These are phyloP conservation scores for Cynodonichthys magdalenae DNA, from an alignment of 2,797 vertebrate genomes.

Conservation along the genomic window DNA sequence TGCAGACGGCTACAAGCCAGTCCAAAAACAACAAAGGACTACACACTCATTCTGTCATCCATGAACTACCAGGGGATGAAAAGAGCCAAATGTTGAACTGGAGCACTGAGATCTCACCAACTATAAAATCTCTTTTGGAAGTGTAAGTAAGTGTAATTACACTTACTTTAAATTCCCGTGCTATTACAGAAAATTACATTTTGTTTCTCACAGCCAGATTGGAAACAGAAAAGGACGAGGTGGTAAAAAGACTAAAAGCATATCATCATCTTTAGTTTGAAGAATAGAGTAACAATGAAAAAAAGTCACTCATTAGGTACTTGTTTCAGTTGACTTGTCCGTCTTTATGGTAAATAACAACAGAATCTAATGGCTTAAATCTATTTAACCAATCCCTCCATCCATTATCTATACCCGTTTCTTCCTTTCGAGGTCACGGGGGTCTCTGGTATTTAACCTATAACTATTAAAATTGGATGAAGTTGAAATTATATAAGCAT, in stretches of 20 bases:
- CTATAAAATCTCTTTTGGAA: slow-evolving; percentile 3
- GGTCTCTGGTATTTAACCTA: too few species aligned
- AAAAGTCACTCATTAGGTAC: too few species aligned
- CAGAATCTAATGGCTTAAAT: too few species aligned
- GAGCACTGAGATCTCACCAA: slow-evolving; percentile 13
- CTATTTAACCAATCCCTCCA: too few species aligned
- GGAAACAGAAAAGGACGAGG: slow-evolving; percentile 39
- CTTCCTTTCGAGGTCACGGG: too few species aligned
- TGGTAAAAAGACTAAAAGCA: slow-evolving; percentile 8
- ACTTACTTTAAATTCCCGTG: slow-evolving; percentile 32
- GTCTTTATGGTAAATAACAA: too few species aligned
- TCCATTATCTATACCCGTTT: too few species aligned
- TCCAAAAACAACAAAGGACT: slow-evolving; percentile 57
- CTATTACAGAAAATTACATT: slow-evolving; percentile 26
- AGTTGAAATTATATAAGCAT: too few species aligned
- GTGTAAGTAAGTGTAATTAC: slow-evolving; percentile 35
- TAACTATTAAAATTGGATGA: too few species aligned
- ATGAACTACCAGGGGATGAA: slow-evolving; percentile 31
- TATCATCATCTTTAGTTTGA: too few species aligned
- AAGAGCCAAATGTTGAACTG: slow-evolving; percentile 30
- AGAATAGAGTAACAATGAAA: too few species aligned
- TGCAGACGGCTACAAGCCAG: slow-evolving; percentile 13
- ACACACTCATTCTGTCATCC: slow-evolving; percentile 36
- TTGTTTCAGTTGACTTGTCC: too few species aligned
- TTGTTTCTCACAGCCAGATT: slow-evolving; percentile 22